Evolutionary conservation across 2,888 invertebrate species (phyloP).

Genomic region (Watsonalla binaria): DNA sequence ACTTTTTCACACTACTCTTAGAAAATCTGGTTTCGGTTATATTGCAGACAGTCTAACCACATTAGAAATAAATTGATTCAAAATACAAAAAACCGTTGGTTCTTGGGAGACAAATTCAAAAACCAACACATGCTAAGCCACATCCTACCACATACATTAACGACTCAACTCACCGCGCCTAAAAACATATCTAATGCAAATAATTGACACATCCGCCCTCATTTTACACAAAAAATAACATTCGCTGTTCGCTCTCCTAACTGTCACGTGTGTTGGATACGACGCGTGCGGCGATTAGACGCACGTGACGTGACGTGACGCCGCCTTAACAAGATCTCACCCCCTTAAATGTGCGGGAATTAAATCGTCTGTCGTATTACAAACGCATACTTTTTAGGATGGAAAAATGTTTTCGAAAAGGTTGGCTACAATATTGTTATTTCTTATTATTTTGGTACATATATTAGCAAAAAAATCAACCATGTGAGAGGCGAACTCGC

Average conservation of each 20-base stretch:
- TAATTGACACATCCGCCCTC: slow-evolving; percentile 40
- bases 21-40: too few species aligned
- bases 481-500: too few species aligned
- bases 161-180: slow-evolving; percentile 9
- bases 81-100: not conserved
- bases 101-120: not conserved
- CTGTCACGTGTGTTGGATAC: slow-evolving; percentile 42
- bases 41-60: too few species aligned
- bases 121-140: not conserved
- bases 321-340: slow-evolving; percentile 25
- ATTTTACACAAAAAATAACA: slow-evolving; percentile 34
- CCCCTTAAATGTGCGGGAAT: slow-evolving; percentile 18
- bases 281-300: slow-evolving; percentile 36
- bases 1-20: too few species aligned
- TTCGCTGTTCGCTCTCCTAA: slow-evolving; percentile 21
- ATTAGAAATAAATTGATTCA: not conserved
- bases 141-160: slow-evolving; percentile 1
- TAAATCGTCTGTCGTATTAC: not conserved
- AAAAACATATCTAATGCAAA: slow-evolving; percentile 24
- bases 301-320: slow-evolving; percentile 28
- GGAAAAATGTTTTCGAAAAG: too few species aligned
- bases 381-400: not conserved
- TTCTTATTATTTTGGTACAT: too few species aligned
- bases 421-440: too few species aligned
- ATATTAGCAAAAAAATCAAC: too few species aligned